These are phyloP conservation scores for Vipera latastei DNA, from an alignment of 2,797 vertebrate species.

Conservation along the genomic window DNA sequence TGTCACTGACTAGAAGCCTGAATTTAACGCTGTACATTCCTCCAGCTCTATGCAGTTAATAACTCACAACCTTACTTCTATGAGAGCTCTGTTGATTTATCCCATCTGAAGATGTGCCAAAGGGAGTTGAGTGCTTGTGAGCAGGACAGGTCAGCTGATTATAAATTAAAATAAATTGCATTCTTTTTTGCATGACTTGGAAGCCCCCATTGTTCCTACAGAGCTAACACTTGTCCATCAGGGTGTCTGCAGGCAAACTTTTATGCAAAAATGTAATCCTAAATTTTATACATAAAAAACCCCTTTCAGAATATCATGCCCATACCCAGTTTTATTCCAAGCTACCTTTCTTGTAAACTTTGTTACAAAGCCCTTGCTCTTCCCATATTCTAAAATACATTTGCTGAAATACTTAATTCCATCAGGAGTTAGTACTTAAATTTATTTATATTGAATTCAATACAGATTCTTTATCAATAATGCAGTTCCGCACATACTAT, in stretches of 20 bases:
- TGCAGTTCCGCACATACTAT: neutral
- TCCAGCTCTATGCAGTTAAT: neutral
- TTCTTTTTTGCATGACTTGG: neutral
- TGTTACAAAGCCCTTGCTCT: conserved; percentile 5
- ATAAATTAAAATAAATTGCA: neutral
- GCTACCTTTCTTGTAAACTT: conserved; percentile 6
- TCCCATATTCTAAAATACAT: neutral
- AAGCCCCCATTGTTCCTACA: neutral
- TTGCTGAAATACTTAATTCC: neutral
- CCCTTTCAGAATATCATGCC: neutral
- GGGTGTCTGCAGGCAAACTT: neutral
- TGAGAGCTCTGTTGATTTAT: neutral
- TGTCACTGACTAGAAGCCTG: neutral
- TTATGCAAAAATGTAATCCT: neutral
- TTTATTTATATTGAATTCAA: neutral
- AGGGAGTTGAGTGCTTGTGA: neutral
- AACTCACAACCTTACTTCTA: neutral
- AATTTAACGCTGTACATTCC: neutral
- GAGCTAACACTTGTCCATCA: accelerated
- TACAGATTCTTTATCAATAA: neutral
- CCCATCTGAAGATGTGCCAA: neutral
- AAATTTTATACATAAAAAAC: neutral
- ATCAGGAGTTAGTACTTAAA: neutral
- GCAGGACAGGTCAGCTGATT: neutral
- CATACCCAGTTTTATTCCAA: neutral